Evolutionary conservation across 2,888 invertebrate species (phyloP).

Genomic region (Homarus gammarus): DNA sequence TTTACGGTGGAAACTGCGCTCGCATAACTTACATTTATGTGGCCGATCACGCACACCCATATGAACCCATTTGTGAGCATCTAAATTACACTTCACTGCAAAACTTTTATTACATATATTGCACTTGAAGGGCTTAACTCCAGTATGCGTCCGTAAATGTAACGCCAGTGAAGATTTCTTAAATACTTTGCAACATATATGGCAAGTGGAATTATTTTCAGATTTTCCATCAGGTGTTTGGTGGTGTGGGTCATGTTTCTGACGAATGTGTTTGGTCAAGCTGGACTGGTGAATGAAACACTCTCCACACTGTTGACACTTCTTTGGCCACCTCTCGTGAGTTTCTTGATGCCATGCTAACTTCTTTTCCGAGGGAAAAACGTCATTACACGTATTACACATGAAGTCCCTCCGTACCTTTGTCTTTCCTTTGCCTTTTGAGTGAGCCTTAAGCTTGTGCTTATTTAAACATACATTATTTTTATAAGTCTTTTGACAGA

Average conservation of each 20-base stretch:
- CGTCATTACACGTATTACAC: conserved; percentile 74
- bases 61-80: conserved; percentile 93
- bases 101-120: conserved; percentile 91
- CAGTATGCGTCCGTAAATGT: conserved; percentile 87
- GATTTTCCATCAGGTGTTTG: conserved; percentile 77
- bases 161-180: conserved; percentile 88
- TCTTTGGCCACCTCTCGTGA: conserved; percentile 89
- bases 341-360: conserved; percentile 92
- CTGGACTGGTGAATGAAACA: conserved; percentile 91
- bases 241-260: conserved; percentile 88
- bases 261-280: conserved; percentile 89
- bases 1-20: conserved; percentile 90
- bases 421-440: conserved; percentile 54
- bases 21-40: conserved; percentile 90
- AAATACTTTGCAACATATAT: conserved; percentile 88
- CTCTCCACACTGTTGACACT: conserved; percentile 91
- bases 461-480: conserved; percentile 63
- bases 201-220: conserved; percentile 81
- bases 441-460: conserved; percentile 70
- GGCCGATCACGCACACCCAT: conserved; percentile 90
- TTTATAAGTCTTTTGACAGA: conserved; percentile 69
- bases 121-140: conserved; percentile 88
- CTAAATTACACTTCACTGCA: conserved; percentile 93
- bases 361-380: conserved; percentile 89
- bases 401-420: conserved; percentile 74